phyloP scores from a whole-genome alignment of 2,888 invertebrate genomes.

The Euzetes globulus region DNA sequence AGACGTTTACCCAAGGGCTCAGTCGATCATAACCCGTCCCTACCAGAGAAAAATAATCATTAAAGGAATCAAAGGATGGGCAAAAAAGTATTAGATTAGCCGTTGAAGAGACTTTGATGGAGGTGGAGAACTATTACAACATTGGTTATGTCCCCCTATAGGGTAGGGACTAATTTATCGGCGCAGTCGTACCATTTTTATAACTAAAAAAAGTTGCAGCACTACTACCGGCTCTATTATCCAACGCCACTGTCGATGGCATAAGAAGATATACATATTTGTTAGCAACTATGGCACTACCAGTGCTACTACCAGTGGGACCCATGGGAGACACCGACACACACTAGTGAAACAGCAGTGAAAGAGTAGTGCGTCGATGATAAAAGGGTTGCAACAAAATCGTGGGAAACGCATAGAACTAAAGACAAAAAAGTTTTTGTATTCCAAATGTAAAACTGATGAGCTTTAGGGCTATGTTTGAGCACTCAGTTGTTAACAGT shows the following conservation, averaged over 20 bases:
- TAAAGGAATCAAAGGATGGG: conserved; percentile 19
- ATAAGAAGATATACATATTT: conserved; percentile 16
- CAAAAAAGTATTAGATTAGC: conserved; percentile 29
- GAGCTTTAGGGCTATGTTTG: background rate
- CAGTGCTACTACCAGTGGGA: conserved; percentile 7
- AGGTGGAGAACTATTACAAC: conserved; percentile 18
- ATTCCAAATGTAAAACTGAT: conserved; percentile 15
- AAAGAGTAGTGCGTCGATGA: background rate
- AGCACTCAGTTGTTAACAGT: background rate
- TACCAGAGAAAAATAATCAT: conserved; percentile 25
- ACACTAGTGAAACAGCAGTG: background rate
- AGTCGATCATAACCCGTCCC: conserved; percentile 27
- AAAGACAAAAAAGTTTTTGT: conserved; percentile 21
- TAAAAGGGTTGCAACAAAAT: conserved; percentile 13
- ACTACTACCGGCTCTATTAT: background rate
- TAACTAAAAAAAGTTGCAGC: conserved; percentile 17
- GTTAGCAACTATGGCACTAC: conserved; percentile 6
- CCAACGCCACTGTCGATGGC: background rate
- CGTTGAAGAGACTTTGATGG: background rate
- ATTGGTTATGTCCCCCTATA: conserved; percentile 27
- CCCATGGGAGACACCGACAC: conserved; percentile 10
- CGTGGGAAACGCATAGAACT: background rate
- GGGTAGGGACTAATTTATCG: conserved; percentile 25
- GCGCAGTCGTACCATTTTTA: conserved; percentile 25
- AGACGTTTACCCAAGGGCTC: conserved; percentile 25